Evolutionary conservation across 2,113 vertebrate species (phyloP).

Genomic region (Perccottus glenii): DNA sequence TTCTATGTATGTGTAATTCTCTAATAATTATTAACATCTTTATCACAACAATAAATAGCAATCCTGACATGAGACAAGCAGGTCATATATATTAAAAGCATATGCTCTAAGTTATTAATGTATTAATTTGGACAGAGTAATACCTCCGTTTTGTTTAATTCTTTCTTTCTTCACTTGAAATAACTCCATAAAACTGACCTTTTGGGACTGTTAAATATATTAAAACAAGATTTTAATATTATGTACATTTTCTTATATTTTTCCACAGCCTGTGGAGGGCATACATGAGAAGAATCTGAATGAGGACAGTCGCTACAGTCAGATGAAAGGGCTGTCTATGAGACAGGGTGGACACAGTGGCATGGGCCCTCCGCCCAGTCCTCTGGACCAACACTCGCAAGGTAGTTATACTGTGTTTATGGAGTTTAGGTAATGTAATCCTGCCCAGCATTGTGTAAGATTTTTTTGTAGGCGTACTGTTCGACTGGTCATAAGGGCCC

Average conservation of each 20-base stretch:
- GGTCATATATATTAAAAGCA: background rate
- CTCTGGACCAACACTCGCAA: conserved; percentile 97
- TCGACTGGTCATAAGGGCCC: background rate
- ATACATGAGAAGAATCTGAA: conserved; percentile 89
- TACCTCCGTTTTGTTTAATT: no score
- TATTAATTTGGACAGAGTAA: no score
- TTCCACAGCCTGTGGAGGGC: conserved; percentile 80
- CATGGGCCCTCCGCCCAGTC: conserved; percentile 94
- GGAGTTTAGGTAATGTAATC: background rate
- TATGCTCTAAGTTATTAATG: no score
- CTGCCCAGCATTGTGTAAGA: conserved; percentile 28
- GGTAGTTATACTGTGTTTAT: conserved; percentile 69
- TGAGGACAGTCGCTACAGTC: conserved; percentile 88
- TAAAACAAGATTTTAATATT: no score
- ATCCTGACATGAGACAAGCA: no score
- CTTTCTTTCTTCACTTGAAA: no score
- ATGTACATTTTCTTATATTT: background rate
- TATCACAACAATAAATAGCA: no score
- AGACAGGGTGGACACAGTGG: conserved; percentile 85
- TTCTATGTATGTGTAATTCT: no score
- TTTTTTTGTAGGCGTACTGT: background rate
- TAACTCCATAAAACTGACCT: no score
- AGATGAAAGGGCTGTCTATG: conserved; percentile 92
- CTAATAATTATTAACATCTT: no score
- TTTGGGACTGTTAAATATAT: no score